Conservation (phyloP, 2,113 vertebrate species). For the Ancistrus triradiatus region DNA sequence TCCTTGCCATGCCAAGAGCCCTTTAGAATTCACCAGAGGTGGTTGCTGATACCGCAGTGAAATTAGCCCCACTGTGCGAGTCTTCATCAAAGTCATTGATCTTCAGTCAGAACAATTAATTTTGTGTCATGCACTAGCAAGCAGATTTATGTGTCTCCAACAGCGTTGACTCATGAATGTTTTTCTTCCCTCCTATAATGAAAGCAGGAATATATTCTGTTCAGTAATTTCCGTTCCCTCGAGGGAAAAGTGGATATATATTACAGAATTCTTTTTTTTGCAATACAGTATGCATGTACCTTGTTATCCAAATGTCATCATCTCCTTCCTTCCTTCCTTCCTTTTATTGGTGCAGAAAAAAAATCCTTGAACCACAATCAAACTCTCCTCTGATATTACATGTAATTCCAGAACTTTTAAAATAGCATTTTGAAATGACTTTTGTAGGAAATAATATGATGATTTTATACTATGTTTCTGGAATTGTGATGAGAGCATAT, state of each 20-base stretch:
- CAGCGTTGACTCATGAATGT: slow-evolving; percentile 17
- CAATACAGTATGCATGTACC: not conserved
- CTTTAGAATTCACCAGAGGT: slow-evolving; percentile 52
- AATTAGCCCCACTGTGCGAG: slow-evolving; percentile 41
- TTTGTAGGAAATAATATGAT: too few species aligned
- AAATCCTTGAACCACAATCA: too few species aligned
- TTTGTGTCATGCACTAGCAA: slow-evolving; percentile 26
- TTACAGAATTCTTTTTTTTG: slow-evolving; percentile 16
- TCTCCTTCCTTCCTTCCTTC: not conserved
- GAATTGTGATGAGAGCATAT: not conserved
- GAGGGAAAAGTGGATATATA: slow-evolving; percentile 14
- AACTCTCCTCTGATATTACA: too few species aligned
- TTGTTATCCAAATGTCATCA: not conserved
- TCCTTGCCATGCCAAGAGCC: slow-evolving; percentile 46
- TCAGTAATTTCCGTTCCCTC: slow-evolving; percentile 11
- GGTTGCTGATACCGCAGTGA: slow-evolving; percentile 40
- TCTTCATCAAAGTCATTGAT: slow-evolving; percentile 38
- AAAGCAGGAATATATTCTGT: slow-evolving; percentile 12
- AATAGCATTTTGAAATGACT: too few species aligned
- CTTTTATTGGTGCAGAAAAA: too few species aligned
- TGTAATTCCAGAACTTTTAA: too few species aligned
- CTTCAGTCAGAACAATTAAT: slow-evolving; percentile 38
- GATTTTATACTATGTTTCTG: too few species aligned
- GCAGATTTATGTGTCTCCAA: slow-evolving; percentile 32
- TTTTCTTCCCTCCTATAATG: slow-evolving; percentile 14